These are phyloP conservation scores for Trachops cirrhosus DNA, from an alignment of 2,797 vertebrate genomes.

Conservation along the genomic window DNA sequence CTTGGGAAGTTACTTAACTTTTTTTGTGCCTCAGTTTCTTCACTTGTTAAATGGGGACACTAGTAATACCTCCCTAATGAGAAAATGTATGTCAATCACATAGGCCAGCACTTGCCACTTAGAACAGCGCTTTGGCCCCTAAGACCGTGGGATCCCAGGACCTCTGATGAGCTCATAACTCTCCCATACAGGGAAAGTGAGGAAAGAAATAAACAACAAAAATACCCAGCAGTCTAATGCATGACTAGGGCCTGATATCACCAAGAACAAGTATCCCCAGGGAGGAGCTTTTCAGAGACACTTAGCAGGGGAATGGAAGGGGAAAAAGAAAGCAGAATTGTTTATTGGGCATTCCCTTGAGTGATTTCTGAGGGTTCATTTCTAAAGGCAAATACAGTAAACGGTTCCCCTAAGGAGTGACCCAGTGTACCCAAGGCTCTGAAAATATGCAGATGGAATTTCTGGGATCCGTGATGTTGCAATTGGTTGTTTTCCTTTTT, in stretches of 20 bases:
- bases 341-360: conserved; percentile 41
- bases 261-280: conserved; percentile 53
- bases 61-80: neutral
- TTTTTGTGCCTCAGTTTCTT: neutral
- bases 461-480: conserved; percentile 62
- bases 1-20: neutral
- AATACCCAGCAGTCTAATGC: neutral
- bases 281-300: conserved; percentile 52
- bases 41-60: neutral
- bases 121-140: neutral
- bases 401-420: conserved; percentile 52
- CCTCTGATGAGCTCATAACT: neutral
- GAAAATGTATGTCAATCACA: neutral
- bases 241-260: conserved; percentile 33
- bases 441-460: conserved; percentile 74
- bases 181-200: neutral
- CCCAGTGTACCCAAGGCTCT: conserved; percentile 45
- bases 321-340: neutral
- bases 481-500: conserved; percentile 45
- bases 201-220: conserved; percentile 42
- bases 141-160: neutral
- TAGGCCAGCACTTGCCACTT: too few species aligned
- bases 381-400: conserved; percentile 53
- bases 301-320: neutral
- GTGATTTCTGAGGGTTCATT: conserved; percentile 57